Percentiles rank a stretch among this genome's conserved stretches.
phyloP scores from a whole-genome alignment of 2,888 invertebrate genomes.

The Pedicia rivosa region DNA sequence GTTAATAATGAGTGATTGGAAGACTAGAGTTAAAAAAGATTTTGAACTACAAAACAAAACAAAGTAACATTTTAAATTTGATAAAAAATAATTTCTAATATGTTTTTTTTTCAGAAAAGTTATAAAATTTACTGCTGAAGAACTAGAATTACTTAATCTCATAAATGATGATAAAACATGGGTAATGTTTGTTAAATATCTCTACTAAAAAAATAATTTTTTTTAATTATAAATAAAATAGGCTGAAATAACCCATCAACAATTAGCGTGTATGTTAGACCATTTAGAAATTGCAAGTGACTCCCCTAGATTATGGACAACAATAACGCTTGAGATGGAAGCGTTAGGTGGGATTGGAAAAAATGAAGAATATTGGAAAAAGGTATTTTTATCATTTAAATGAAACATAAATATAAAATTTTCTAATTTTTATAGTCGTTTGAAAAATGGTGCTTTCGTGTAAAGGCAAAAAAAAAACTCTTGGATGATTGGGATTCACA shows the following conservation, averaged over 20 bases:
- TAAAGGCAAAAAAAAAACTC: constrained; percentile 10
- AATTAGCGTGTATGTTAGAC: constrained; percentile 11
- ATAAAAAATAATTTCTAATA: neutral
- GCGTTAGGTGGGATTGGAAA: constrained; percentile 5
- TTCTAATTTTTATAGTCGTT: constrained; percentile 6
- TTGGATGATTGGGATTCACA: constrained; percentile 8
- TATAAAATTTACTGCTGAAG: constrained; percentile 8
- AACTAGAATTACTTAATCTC: constrained; percentile 10
- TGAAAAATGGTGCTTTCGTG: constrained; percentile 10
- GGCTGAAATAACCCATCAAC: constrained; percentile 6
- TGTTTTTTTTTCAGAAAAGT: constrained; percentile 3
- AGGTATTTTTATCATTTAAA: constrained; percentile 2
- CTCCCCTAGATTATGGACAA: constrained; percentile 11
- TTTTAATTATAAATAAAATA: neutral
- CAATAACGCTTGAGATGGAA: constrained; percentile 10
- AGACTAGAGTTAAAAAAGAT: constrained; percentile 2
- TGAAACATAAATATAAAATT: neutral
- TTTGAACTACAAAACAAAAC: neutral
- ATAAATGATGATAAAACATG: constrained; percentile 8
- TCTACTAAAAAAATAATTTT: neutral
- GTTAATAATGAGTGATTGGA: constrained; percentile 9
- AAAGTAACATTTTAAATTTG: neutral
- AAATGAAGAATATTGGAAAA: constrained; percentile 10
- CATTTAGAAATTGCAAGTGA: constrained; percentile 11
- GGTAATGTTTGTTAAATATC: neutral